Evolutionary conservation across 2,888 invertebrate genomes (phyloP), one percentile per base, ranked within the genome.

Genomic region (Epinotia ramella): DNA sequence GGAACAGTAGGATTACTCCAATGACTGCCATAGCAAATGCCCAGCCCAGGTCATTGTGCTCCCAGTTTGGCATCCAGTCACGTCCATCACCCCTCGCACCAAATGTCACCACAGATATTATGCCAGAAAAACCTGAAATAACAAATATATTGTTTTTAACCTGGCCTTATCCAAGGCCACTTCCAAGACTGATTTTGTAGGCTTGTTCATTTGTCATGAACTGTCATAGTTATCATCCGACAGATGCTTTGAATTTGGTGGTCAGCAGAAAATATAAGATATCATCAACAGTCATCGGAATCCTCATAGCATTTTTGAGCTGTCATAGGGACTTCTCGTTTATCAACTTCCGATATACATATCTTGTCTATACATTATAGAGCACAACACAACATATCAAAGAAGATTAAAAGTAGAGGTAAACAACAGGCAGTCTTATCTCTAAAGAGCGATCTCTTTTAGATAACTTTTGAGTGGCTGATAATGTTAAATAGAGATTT

Each of bases 1-100:
- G 96, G 77, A 97, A 95, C 2, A 98, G 92, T 62, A 96, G 89
- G 44, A 98, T 94, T 0, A 97, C 96, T 2, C 98, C 98, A 62
- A 98, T 91, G 1, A 96, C 97, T 20, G 96, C 98, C 53, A 99
- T 93, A 0, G 98, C 99, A 91, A 96, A 99, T 0, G 99, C 98
- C 98, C 99, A 99, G 13, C 98, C 97, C 73, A 99, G 95, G 87
- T 98, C 97, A 91, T 99, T 99, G 88, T 98, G 97, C 84, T 99
- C 98, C 97, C 99, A 98, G 84, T 98, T 96, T 0, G 99, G 99
- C 98, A 99, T 98, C 97, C 99, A 98, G 84, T 98, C 98, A 79
- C 99, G 95, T 5, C 98, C 97, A 90, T 99, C 98, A 4, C 98
- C 99, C 87, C 97, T 96, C 0, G 97, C 97, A 56, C 99, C 99